These are phyloP conservation scores for Brachyistius frenatus DNA, from an alignment of 2,113 vertebrate genomes.

Conservation along the genomic window DNA sequence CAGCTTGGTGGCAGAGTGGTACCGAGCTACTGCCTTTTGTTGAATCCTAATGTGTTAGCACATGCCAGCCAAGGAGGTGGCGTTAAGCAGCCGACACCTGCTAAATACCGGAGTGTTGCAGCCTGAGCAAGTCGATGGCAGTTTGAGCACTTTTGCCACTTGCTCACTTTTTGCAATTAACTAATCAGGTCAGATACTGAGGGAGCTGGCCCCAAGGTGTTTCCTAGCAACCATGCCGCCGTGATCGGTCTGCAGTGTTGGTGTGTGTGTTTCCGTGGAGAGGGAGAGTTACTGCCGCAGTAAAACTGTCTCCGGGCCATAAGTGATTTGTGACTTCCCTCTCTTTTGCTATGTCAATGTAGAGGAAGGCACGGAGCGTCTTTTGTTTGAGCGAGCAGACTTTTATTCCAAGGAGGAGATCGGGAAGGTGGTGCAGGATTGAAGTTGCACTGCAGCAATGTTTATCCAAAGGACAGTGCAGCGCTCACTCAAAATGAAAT, in stretches of 20 bases:
- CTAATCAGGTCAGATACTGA: constrained; percentile 84
- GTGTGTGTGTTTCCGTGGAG: constrained; percentile 66
- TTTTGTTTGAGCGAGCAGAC: constrained; percentile 73
- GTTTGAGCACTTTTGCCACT: constrained; percentile 64
- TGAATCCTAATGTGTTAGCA: background rate
- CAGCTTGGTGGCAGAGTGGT: no score
- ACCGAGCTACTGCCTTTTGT: no score
- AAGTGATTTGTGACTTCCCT: constrained; percentile 80
- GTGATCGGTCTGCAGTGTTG: constrained; percentile 64
- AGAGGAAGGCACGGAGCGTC: constrained; percentile 45
- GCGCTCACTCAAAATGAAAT: constrained; percentile 11
- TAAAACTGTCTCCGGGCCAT: constrained; percentile 78
- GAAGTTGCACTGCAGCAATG: constrained; percentile 28
- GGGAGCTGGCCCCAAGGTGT: constrained; percentile 81
- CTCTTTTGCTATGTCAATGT: constrained; percentile 68
- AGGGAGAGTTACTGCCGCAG: constrained; percentile 80
- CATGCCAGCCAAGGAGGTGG: background rate
- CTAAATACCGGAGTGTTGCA: constrained; percentile 40
- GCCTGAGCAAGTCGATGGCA: constrained; percentile 43
- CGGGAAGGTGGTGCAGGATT: constrained; percentile 56
- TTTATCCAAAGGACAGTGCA: constrained; percentile 40
- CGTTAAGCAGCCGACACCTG: constrained; percentile 27
- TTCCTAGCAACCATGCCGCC: constrained; percentile 84
- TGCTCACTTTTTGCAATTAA: constrained; percentile 84
- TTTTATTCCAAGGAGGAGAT: constrained; percentile 63